Percentiles rank a stretch among this genome's conserved stretches.
These are phyloP conservation scores for Xestia xanthographa DNA, from an alignment of 2,888 invertebrate species.

Conservation along the genomic window DNA sequence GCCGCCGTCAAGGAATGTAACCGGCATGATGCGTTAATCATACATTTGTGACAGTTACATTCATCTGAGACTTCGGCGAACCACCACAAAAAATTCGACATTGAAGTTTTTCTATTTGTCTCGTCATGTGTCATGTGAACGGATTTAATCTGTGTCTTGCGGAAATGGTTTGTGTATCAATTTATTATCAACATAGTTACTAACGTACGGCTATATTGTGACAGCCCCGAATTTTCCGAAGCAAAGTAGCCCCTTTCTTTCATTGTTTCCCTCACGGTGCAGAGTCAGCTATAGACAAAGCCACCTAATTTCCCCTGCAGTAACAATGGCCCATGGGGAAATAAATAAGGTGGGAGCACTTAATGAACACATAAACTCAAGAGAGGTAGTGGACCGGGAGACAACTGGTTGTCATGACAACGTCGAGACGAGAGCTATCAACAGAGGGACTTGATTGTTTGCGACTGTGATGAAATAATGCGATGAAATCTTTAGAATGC, in stretches of 20 bases:
- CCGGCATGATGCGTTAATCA: slow-evolving; percentile 87
- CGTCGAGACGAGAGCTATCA: slow-evolving; percentile 46
- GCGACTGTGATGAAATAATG: neutral
- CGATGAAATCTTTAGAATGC: slow-evolving; percentile 4
- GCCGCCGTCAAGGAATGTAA: slow-evolving; percentile 85
- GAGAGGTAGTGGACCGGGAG: slow-evolving; percentile 79
- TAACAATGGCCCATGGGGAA: slow-evolving; percentile 85
- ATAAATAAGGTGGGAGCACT: slow-evolving; percentile 87
- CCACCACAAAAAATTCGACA: slow-evolving; percentile 75
- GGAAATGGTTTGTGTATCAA: neutral
- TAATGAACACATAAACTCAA: slow-evolving; percentile 88
- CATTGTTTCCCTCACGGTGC: slow-evolving; percentile 71
- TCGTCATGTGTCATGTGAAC: slow-evolving; percentile 42
- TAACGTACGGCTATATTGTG: neutral
- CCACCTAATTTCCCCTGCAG: slow-evolving; percentile 83
- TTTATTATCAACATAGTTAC: neutral
- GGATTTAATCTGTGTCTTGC: slow-evolving; percentile 41
- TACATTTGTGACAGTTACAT: slow-evolving; percentile 88
- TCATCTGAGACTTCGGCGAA: slow-evolving; percentile 81
- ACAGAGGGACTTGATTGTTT: slow-evolving; percentile 41
- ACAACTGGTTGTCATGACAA: slow-evolving; percentile 80
- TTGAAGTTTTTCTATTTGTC: slow-evolving; percentile 64
- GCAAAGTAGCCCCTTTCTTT: slow-evolving; percentile 67
- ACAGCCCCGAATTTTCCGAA: slow-evolving; percentile 43
- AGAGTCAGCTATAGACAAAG: slow-evolving; percentile 85